Percentiles rank a stretch among this genome's conserved stretches.
Conservation (phyloP, 2,113 vertebrate genomes). For the Rhombomys opimus region DNA sequence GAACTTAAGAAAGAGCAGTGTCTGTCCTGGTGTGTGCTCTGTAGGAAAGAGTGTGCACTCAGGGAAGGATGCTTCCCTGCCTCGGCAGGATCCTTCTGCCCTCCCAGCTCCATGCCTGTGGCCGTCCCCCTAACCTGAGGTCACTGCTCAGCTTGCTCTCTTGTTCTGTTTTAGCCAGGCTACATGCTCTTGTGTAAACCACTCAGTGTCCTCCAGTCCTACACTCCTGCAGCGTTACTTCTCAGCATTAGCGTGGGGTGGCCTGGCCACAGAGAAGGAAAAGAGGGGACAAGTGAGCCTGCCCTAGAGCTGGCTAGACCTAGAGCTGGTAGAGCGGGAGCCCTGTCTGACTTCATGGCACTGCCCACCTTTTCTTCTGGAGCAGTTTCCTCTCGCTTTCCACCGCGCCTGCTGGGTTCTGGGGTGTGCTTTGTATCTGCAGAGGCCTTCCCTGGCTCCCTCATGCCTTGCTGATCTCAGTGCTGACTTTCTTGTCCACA, state of each 20-base stretch:
- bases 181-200: background rate
- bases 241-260: background rate
- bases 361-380: background rate
- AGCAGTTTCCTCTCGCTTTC: background rate
- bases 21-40: fast-evolving
- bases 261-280: background rate
- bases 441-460: background rate
- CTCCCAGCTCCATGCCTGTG: background rate
- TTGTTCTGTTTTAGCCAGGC: background rate
- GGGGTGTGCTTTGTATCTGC: background rate
- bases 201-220: background rate
- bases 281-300: fast-evolving
- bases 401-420: background rate
- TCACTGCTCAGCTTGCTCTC: background rate
- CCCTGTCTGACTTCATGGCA: background rate
- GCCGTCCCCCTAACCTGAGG: background rate
- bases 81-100: background rate
- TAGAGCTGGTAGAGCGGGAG: no score
- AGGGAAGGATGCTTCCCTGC: background rate
- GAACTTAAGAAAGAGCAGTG: no score
- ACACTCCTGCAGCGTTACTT: no score
- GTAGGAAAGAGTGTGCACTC: background rate
- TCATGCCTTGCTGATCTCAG: background rate
- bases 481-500: background rate
- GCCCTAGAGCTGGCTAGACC: fast-evolving